Evolutionary conservation across 2,797 vertebrate species (phyloP).

Genomic region (Bovichtus variegatus): DNA sequence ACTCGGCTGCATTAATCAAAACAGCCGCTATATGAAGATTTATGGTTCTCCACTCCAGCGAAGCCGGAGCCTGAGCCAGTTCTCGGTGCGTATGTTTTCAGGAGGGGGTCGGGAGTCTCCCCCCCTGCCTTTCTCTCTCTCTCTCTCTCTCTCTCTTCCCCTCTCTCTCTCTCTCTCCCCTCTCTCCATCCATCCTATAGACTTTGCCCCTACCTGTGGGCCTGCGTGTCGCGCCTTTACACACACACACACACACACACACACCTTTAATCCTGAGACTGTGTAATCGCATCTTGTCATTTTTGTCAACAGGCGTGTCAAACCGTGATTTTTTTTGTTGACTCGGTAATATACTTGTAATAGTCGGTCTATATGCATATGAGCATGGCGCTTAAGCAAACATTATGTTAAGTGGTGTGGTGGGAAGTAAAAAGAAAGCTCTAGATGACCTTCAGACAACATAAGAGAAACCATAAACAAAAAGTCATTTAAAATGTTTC

Average conservation of each 20-base stretch:
- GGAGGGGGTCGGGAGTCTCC: constrained; percentile 76
- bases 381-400: constrained; percentile 55
- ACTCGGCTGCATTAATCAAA: constrained; percentile 95
- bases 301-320: constrained; percentile 74
- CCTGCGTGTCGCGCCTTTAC: constrained; percentile 61
- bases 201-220: constrained; percentile 75
- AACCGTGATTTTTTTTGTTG: constrained; percentile 56
- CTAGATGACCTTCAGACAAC: constrained; percentile 60
- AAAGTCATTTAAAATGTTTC: constrained; percentile 2
- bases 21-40: constrained; percentile 98
- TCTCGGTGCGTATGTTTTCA: constrained; percentile 82
- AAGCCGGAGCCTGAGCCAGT: constrained; percentile 85
- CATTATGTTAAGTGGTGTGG: constrained; percentile 47
- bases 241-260: constrained; percentile 41
- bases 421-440: constrained; percentile 33
- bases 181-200: constrained; percentile 70
- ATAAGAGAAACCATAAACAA: constrained; percentile 27
- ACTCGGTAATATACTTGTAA: constrained; percentile 56
- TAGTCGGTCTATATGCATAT: constrained; percentile 64
- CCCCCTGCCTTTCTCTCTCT: constrained; percentile 37
- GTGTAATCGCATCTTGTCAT: constrained; percentile 80
- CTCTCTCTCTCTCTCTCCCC: constrained; percentile 28
- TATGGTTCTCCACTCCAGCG: constrained; percentile 93
- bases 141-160: constrained; percentile 18
- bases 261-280: constrained; percentile 74